Evolutionary conservation across 2,888 invertebrate species (phyloP).

Genomic region (Byasa hedistus): DNA sequence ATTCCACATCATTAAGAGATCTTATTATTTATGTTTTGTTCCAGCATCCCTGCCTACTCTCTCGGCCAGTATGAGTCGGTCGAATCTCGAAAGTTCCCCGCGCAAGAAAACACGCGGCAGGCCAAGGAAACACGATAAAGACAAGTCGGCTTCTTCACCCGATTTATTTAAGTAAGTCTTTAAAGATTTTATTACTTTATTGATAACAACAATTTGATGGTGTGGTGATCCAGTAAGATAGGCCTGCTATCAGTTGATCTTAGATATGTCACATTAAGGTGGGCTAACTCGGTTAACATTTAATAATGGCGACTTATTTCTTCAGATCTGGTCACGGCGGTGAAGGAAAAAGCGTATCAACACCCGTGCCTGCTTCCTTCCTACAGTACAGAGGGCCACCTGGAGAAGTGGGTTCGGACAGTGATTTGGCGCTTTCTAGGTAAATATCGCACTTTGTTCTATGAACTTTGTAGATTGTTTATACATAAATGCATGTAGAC

Average conservation of each 20-base stretch:
- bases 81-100: slow-evolving; percentile 52
- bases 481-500: not conserved
- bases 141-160: slow-evolving; percentile 53
- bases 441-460: slow-evolving; percentile 34
- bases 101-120: slow-evolving; percentile 75
- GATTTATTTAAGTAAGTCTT: slow-evolving; percentile 61
- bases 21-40: not conserved
- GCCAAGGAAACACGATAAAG: slow-evolving; percentile 68
- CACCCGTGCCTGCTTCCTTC: slow-evolving; percentile 72
- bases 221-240: no score
- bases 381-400: slow-evolving; percentile 74
- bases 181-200: not conserved
- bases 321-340: slow-evolving; percentile 39
- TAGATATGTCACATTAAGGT: no score
- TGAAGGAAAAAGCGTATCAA: slow-evolving; percentile 51
- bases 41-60: slow-evolving; percentile 66
- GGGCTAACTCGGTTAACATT: no score
- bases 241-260: no score
- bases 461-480: not conserved
- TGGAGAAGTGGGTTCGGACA: slow-evolving; percentile 74
- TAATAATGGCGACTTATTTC: not conserved
- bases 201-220: no score
- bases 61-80: slow-evolving; percentile 63
- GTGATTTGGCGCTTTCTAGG: slow-evolving; percentile 70
- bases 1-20: no score